These are phyloP conservation scores for Hoplodrina blanda DNA, from an alignment of 2,888 invertebrate genomes.

Conservation along the genomic window DNA sequence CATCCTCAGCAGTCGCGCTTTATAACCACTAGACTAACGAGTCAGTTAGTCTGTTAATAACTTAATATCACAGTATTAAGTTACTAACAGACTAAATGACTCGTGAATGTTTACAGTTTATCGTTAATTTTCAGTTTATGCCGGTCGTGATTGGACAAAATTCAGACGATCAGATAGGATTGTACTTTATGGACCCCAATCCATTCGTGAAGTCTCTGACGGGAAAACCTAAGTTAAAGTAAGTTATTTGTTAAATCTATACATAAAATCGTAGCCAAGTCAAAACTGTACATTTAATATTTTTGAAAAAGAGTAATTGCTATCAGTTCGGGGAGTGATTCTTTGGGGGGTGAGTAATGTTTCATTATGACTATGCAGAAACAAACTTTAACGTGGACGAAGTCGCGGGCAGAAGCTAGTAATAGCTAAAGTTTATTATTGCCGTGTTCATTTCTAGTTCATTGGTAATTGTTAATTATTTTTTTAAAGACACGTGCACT, in stretches of 20 bases:
- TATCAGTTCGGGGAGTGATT: too few species aligned
- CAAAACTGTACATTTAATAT: too few species aligned
- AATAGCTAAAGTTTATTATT: neutral
- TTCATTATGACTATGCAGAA: too few species aligned
- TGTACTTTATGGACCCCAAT: conserved; percentile 90
- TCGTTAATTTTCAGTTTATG: conserved; percentile 81
- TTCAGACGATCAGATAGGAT: conserved; percentile 85
- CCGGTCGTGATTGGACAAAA: conserved; percentile 85
- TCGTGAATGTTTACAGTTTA: conserved; percentile 7
- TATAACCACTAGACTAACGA: too few species aligned
- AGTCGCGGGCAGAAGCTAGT: too few species aligned
- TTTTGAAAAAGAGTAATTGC: too few species aligned
- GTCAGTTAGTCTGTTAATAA: too few species aligned
- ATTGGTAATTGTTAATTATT: neutral
- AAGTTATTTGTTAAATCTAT: conserved; percentile 67
- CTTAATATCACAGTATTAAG: neutral
- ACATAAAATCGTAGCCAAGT: too few species aligned
- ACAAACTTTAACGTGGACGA: too few species aligned
- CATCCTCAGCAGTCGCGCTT: too few species aligned
- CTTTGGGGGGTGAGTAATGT: too few species aligned
- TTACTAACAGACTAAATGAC: neutral
- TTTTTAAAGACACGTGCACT: neutral
- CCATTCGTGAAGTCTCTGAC: conserved; percentile 91
- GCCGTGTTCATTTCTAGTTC: neutral
- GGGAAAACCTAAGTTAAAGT: conserved; percentile 92